These are phyloP conservation scores for Drosophila antonietae DNA, from an alignment of 2,888 invertebrate species.

Conservation along the genomic window DNA sequence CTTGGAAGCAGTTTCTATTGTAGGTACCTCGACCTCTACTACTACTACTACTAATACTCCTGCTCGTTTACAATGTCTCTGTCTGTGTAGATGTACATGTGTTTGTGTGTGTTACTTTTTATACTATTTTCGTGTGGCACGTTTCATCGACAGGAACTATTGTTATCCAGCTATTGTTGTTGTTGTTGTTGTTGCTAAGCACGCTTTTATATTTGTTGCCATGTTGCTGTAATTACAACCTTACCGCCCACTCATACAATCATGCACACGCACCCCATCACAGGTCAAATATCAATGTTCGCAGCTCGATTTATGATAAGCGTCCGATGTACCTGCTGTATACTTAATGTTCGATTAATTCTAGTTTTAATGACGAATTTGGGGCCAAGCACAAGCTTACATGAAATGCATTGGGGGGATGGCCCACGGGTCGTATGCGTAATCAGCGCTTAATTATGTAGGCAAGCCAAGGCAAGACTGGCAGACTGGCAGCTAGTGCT, in stretches of 20 bases:
- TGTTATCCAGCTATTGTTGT: constrained; percentile 42
- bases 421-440: constrained; percentile 39
- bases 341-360: constrained; percentile 33
- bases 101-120: neutral
- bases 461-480: neutral
- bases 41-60: neutral
- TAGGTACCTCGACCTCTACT: constrained; percentile 50
- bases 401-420: constrained; percentile 4
- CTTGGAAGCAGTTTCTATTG: constrained; percentile 55
- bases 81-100: neutral
- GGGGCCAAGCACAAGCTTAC: neutral
- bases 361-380: constrained; percentile 12
- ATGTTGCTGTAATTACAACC: constrained; percentile 58
- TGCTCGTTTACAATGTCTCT: constrained; percentile 34
- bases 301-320: constrained; percentile 18
- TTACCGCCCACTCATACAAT: constrained; percentile 26
- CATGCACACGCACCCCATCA: constrained; percentile 48
- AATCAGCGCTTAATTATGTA: constrained; percentile 42
- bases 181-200: constrained; percentile 31
- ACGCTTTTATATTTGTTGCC: constrained; percentile 50
- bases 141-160: constrained; percentile 42
- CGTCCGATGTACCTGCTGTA: neutral
- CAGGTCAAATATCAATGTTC: constrained; percentile 62
- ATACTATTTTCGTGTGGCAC: constrained; percentile 38
- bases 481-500: constrained; percentile 3